Evolutionary conservation across 1,140 invertebrate species (phyloP).

Genomic region (Patella vulgata): DNA sequence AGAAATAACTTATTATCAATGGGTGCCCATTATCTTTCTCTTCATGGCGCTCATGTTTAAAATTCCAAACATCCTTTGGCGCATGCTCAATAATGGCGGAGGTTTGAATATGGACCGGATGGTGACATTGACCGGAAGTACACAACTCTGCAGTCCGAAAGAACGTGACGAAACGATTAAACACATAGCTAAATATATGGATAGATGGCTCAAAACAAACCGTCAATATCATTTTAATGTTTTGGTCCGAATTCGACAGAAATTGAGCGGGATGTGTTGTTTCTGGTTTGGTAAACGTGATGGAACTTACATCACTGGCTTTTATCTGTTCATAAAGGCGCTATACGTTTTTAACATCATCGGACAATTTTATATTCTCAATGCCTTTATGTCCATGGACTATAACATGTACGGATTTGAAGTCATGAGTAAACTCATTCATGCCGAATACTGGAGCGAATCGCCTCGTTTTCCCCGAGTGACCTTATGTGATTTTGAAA

Average conservation of each 20-base stretch:
- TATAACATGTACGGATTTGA: slow-evolving; percentile 27
- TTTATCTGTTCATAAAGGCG: slow-evolving; percentile 62
- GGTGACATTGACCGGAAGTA: slow-evolving; percentile 17
- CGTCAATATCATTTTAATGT: slow-evolving; percentile 32
- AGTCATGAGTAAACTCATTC: slow-evolving; percentile 5
- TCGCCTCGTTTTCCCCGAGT: slow-evolving; percentile 65
- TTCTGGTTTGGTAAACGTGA: slow-evolving; percentile 58
- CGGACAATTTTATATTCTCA: slow-evolving; percentile 52
- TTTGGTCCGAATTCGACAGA: slow-evolving; percentile 26
- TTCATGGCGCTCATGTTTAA: slow-evolving; percentile 35
- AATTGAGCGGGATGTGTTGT: slow-evolving; percentile 20
- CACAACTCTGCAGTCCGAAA: slow-evolving; percentile 10
- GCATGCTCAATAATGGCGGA: slow-evolving; percentile 18
- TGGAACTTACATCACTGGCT: slow-evolving; percentile 66
- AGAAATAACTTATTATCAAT: slow-evolving; percentile 33
- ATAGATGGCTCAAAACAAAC: slow-evolving; percentile 34
- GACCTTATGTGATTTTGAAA: slow-evolving; percentile 70
- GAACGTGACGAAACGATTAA: slow-evolving; percentile 18
- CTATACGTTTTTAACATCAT: slow-evolving; percentile 50
- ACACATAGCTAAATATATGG: slow-evolving; percentile 38
- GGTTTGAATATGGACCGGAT: slow-evolving; percentile 30
- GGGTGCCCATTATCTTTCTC: slow-evolving; percentile 32
- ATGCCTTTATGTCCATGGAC: slow-evolving; percentile 44
- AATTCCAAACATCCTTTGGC: slow-evolving; percentile 28
- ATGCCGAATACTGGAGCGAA: slow-evolving; percentile 12